Evolutionary conservation across 1,140 invertebrate species (phyloP).

Genomic region (Listronotus bonariensis): DNA sequence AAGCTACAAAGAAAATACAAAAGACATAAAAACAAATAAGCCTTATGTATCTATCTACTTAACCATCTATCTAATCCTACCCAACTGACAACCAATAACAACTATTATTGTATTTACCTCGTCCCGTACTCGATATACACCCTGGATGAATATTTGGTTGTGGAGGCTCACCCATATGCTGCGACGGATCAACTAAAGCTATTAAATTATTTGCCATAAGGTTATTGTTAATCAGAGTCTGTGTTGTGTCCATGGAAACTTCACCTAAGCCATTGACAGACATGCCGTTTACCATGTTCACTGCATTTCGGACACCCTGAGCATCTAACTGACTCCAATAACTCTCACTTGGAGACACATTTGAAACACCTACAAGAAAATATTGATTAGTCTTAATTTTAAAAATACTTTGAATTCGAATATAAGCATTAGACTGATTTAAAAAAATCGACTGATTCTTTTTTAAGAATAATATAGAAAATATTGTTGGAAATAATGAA

Average conservation of each 20-base stretch:
- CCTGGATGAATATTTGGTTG: conserved; percentile 69
- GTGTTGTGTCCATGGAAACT: conserved; percentile 69
- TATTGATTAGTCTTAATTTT: too few relatives aligned
- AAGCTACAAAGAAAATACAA: too few relatives aligned
- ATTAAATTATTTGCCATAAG: conserved; percentile 57
- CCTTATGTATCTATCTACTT: too few relatives aligned
- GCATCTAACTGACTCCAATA: conserved; percentile 88
- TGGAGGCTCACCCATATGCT: conserved; percentile 57
- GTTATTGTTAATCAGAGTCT: conserved; percentile 61
- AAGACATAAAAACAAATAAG: too few relatives aligned
- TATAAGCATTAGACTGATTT: too few relatives aligned
- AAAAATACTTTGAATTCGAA: too few relatives aligned
- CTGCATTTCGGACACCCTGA: conserved; percentile 70
- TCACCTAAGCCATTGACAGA: conserved; percentile 77
- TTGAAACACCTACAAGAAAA: conserved; percentile 69
- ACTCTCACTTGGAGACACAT: conserved; percentile 87
- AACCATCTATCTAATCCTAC: not conserved
- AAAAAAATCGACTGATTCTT: too few relatives aligned
- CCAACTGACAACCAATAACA: not conserved
- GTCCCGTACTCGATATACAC: conserved; percentile 66
- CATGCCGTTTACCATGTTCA: conserved; percentile 81
- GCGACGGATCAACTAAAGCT: conserved; percentile 51
- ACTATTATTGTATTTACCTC: conserved; percentile 43
- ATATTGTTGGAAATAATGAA: too few relatives aligned
- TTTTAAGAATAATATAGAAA: too few relatives aligned